These are phyloP conservation scores for Drosophila neotestacea DNA, from an alignment of 2,888 invertebrate genomes.

Conservation along the genomic window DNA sequence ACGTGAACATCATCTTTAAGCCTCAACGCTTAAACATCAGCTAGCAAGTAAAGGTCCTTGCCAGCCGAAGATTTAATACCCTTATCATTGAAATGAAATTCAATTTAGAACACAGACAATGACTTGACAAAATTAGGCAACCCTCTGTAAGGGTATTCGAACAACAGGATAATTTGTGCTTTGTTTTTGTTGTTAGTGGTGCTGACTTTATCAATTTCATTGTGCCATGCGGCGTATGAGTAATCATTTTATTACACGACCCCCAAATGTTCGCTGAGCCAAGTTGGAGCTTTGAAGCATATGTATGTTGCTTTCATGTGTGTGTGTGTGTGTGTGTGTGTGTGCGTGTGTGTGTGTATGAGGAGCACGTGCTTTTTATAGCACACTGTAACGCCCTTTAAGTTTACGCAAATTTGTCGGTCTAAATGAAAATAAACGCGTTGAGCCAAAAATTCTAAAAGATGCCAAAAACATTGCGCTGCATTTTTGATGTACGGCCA, in stretches of 20 bases:
- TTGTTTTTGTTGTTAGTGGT: slow-evolving; percentile 19
- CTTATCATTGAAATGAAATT: neutral
- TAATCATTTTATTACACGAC: slow-evolving; percentile 72
- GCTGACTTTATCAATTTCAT: slow-evolving; percentile 63
- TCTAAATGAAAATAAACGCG: slow-evolving; percentile 71
- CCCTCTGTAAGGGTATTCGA: neutral
- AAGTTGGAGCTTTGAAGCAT: slow-evolving; percentile 14
- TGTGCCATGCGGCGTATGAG: slow-evolving; percentile 62
- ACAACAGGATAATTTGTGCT: neutral
- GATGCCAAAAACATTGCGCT: slow-evolving; percentile 26
- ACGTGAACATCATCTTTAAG: slow-evolving; percentile 54
- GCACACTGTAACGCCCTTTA: slow-evolving; percentile 48
- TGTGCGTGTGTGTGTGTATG: slow-evolving; percentile 1
- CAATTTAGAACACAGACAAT: neutral
- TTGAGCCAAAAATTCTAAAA: slow-evolving; percentile 31
- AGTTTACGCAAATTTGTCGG: slow-evolving; percentile 66
- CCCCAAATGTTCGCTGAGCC: slow-evolving; percentile 16
- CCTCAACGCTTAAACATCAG: slow-evolving; percentile 45
- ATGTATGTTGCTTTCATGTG: slow-evolving; percentile 14
- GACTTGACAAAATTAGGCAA: too few species aligned
- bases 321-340: neutral
- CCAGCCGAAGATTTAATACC: neutral
- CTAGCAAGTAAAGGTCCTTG: slow-evolving; percentile 7
- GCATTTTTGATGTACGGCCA: slow-evolving; percentile 30
- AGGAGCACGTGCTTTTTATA: slow-evolving; percentile 53